Conservation (phyloP, 2,113 vertebrate species). For the Columba livia region DNA sequence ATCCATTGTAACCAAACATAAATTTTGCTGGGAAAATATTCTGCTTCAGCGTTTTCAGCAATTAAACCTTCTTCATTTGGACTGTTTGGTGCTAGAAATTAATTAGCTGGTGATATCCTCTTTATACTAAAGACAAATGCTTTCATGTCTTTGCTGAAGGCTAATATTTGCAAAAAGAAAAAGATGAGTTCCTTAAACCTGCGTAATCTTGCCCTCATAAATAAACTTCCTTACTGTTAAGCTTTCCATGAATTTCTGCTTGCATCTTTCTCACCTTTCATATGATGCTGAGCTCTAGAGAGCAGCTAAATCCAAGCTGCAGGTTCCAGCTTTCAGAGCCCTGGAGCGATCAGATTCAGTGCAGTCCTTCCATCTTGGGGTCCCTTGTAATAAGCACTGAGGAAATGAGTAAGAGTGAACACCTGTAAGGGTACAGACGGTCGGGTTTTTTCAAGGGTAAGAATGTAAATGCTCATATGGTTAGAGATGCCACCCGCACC, state of each 20-base stretch:
- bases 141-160: conserved; percentile 43
- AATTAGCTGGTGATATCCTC: conserved; percentile 18
- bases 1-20: neutral
- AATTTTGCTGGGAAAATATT: neutral
- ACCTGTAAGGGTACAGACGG: neutral
- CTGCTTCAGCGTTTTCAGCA: conserved; percentile 11
- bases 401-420: neutral
- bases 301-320: neutral
- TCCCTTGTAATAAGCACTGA: neutral
- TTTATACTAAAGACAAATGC: conserved; percentile 25
- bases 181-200: neutral
- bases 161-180: conserved; percentile 34
- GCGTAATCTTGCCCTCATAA: neutral
- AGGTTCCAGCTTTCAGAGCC: neutral
- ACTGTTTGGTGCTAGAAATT: conserved; percentile 23
- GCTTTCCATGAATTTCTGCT: neutral
- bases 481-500: neutral
- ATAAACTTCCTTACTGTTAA: neutral
- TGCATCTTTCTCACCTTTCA: neutral
- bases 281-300: neutral
- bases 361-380: neutral
- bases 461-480: neutral
- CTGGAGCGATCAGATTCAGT: neutral
- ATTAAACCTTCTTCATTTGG: neutral
- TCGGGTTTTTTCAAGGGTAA: neutral